Conservation (phyloP, 2,113 vertebrate genomes). For the Triplophysa siluroides region DNA sequence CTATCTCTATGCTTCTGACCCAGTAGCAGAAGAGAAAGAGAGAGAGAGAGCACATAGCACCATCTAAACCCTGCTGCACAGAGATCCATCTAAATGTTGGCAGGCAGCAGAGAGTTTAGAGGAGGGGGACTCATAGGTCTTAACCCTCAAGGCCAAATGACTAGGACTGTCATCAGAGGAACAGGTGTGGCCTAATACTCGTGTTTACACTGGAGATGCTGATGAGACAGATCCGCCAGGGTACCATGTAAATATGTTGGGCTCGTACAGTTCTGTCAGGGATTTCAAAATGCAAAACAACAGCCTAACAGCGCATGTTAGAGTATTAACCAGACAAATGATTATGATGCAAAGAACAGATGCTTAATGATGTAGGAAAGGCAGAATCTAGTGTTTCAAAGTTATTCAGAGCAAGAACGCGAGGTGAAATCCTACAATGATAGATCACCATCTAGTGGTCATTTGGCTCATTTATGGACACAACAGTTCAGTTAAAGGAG, state of each 20-base stretch:
- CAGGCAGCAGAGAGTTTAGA: constrained; percentile 20
- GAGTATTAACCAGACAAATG: not conserved
- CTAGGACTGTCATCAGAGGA: constrained; percentile 34
- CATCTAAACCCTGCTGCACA: constrained; percentile 11
- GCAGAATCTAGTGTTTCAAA: not conserved
- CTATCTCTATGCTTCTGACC: constrained; percentile 26
- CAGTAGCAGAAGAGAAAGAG: not conserved
- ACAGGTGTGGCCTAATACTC: constrained; percentile 44
- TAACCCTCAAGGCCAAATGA: constrained; percentile 29
- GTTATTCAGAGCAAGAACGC: not conserved
- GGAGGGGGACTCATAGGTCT: constrained; percentile 26
- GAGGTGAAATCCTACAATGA: not conserved
- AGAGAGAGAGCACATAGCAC: not conserved
- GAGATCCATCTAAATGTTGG: constrained; percentile 15
- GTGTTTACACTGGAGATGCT: constrained; percentile 13
- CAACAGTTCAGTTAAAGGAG: too few relatives aligned
- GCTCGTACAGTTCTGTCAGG: not conserved
- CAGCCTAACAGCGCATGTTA: not conserved
- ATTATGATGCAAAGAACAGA: constrained; percentile 20
- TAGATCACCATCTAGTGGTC: constrained; percentile 18
- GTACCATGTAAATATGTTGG: not conserved
- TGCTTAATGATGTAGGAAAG: not conserved
- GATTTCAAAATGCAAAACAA: constrained; percentile 14
- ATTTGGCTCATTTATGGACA: too few relatives aligned
- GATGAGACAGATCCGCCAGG: not conserved